Base-by-base conservation (phyloP, 2,888 invertebrate genomes). In the Calameuta idolon region DNA sequence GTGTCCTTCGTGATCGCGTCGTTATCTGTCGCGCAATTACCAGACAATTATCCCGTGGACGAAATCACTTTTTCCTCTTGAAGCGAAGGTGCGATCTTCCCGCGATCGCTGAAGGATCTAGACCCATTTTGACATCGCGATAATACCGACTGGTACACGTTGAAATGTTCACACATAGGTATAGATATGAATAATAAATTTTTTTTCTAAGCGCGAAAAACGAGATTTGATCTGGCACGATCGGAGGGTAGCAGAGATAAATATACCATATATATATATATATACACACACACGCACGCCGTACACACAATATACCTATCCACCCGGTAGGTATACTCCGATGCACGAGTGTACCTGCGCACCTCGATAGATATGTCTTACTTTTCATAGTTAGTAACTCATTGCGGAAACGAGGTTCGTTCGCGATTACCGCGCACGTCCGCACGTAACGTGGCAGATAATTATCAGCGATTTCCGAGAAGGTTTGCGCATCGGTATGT, bases 1-100 rank as follows among this genome's bases (percentile, higher is more conserved):
- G 80, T 80, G 83, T 86, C 83, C 80, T 85, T 85, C 87, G 83
- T 85, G 85, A 87, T 85, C 84, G 85, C 87, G 88, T 87, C 83
- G 86, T 85, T 88, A 86, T 87, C 85, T 86, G 82, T 85, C 83
- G 83, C 87, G 85, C 87, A 89, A 88, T 89, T 88, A 86, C 87
- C 80, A 80, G 79, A 79, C 82, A 85, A 86, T 87, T 86, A 85
- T 78, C 84, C 84, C 84, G 86, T 83, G 84, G 82, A 81, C 81
- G 77, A 85, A 84, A 83, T 85, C 84, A 84, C 83, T 79, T 82
- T 80, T 73, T 71, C 76, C 15, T 1, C 35, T 78, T 55, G 68
- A 69, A 30, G 69, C 35, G 31, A 30, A 15, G 31, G 71, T 12
- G 31, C 31, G 71, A 33, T 71, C 12, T 33, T 71, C 31, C 33